Evolutionary conservation across 1,140 invertebrate species (phyloP).

Genomic region (Achroia grisella): DNA sequence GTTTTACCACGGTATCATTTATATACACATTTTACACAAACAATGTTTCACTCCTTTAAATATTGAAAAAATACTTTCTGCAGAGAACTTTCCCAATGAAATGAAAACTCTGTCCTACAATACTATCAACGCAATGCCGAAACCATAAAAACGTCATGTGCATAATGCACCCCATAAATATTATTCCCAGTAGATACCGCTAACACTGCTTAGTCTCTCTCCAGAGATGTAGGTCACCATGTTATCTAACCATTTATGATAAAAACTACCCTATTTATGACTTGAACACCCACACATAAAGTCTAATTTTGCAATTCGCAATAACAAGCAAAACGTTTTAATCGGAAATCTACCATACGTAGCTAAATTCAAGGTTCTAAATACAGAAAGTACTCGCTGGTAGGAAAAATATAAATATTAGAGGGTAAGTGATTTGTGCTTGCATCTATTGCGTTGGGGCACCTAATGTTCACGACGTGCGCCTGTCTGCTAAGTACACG

Average conservation of each 20-base stretch:
- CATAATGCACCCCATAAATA: conserved; percentile 72
- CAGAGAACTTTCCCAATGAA: conserved; percentile 25
- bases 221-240: conserved; percentile 68
- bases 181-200: conserved; percentile 55
- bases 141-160: conserved; percentile 70
- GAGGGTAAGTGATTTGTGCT: conserved; percentile 52
- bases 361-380: not conserved
- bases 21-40: too few species aligned
- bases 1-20: too few species aligned
- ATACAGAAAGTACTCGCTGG: not conserved
- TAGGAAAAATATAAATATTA: conserved; percentile 26
- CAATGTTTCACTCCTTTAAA: not conserved
- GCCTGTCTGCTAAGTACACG: conserved; percentile 43
- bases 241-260: conserved; percentile 35
- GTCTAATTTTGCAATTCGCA: conserved; percentile 16
- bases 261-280: conserved; percentile 27
- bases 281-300: conserved; percentile 19
- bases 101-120: conserved; percentile 33
- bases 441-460: conserved; percentile 40
- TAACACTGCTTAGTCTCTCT: conserved; percentile 60
- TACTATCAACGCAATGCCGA: conserved; percentile 52
- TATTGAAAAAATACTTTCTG: not conserved
- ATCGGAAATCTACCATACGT: conserved; percentile 1
- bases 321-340: not conserved
- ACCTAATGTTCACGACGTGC: conserved; percentile 56